These are phyloP conservation scores for Sinosuthora webbiana DNA, from an alignment of 2,113 vertebrate genomes.

Conservation along the genomic window DNA sequence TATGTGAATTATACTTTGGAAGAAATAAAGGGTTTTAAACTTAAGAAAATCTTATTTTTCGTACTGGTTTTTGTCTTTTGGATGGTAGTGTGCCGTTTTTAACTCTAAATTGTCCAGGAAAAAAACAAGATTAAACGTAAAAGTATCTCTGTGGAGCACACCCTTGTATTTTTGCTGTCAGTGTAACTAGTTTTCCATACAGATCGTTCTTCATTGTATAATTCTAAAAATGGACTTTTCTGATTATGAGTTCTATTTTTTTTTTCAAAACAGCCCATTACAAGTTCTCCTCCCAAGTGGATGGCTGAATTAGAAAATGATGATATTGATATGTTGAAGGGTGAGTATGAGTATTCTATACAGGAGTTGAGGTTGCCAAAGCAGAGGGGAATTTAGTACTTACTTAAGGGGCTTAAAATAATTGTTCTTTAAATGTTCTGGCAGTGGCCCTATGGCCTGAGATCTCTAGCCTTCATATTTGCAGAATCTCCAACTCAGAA, in stretches of 20 bases:
- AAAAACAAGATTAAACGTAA: neutral
- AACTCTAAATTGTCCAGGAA: neutral
- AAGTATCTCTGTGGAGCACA: neutral
- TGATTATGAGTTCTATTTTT: neutral
- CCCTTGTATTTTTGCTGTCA: neutral
- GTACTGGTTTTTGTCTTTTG: neutral
- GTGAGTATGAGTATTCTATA: slow-evolving; percentile 63
- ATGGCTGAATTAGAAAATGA: slow-evolving; percentile 98
- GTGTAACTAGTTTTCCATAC: neutral
- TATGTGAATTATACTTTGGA: neutral
- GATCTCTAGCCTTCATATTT: neutral
- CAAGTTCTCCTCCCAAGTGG: slow-evolving; percentile 95
- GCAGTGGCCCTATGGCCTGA: neutral
- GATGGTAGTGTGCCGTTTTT: accelerated
- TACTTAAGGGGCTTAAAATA: neutral
- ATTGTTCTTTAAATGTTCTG: neutral
- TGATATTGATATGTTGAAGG: slow-evolving; percentile 98
- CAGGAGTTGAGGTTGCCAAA: neutral
- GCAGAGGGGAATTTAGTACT: neutral
- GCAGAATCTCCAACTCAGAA: neutral
- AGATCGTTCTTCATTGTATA: accelerated
- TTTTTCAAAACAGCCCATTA: slow-evolving; percentile 83
- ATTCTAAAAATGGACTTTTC: neutral
- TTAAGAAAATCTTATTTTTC: accelerated
- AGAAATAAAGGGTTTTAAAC: neutral